Evolutionary conservation across 2,888 invertebrate species (phyloP), one percentile per base, ranked within the genome.

Genomic region (Herminia tarsipennalis): DNA sequence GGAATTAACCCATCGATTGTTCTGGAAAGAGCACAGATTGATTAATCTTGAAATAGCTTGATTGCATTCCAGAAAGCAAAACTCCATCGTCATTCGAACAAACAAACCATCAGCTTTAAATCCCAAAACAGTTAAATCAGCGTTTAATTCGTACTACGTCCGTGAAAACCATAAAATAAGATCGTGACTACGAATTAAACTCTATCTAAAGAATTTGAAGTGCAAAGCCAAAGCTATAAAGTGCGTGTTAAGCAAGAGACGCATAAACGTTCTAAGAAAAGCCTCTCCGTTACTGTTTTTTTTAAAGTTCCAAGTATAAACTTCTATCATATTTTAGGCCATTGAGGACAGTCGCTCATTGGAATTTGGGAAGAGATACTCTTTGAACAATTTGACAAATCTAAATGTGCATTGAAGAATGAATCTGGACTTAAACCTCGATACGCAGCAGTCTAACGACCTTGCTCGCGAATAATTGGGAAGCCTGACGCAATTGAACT

Each of bases 381-480:
- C n/a, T n/a, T n/a, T n/a, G n/a, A n/a, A n/a, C n/a, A n/a, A n/a
- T n/a, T n/a, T n/a, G n/a, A n/a, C n/a, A n/a, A n/a, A n/a, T n/a
- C 4, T 22, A 3, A 5, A 21, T 20, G 16, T 34, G n/a, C n/a
- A n/a, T n/a, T n/a, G n/a, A n/a, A n/a, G n/a, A 43, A 20, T 25
- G 12, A 5, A 21, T n/a, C 22, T 14, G 28, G 14, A 29, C 34
- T 52, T 20, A 47, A 49, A 57, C 52, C 41, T 48, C 47, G 28
- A 21, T 43, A 41, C 40, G 27, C 33, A 27, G 38, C 33, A 36
- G 55, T 63, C 62, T 56, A 60, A 37, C 61, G 76, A 73, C 81
- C 83, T 81, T 82, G 82, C 57, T 51, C 41, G 66, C 63, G 52
- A 70, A 70, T 78, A 73, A 76, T 73, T 78, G 75, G 71, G 67